Evolutionary conservation across 2,113 vertebrate genomes (phyloP).

Genomic region (Anguilla rostrata): DNA sequence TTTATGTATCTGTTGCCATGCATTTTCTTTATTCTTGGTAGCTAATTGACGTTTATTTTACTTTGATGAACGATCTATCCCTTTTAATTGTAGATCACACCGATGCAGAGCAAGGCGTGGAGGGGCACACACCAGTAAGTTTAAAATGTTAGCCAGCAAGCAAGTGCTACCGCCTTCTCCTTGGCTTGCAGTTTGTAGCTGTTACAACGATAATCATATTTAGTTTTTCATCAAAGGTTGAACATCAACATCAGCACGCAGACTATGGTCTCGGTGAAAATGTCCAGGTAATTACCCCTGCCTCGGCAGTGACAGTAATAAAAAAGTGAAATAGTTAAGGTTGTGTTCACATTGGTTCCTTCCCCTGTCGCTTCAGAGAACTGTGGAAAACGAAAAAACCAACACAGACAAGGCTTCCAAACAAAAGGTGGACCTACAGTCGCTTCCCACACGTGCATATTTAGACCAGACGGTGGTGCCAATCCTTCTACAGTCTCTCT

Average conservation of each 20-base stretch:
- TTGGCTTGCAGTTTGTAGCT: slow-evolving; percentile 52
- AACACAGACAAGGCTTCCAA: slow-evolving; percentile 87
- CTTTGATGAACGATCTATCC: background rate
- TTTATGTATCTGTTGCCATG: background rate
- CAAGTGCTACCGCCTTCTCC: slow-evolving; percentile 20
- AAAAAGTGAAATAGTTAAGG: background rate
- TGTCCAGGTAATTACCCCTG: slow-evolving; percentile 80
- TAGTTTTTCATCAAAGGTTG: slow-evolving; percentile 69
- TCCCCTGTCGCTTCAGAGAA: slow-evolving; percentile 68
- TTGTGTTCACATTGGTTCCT: background rate
- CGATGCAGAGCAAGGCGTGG: slow-evolving; percentile 27
- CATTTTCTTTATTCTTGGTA: background rate
- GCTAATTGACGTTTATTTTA: background rate
- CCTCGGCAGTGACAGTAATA: slow-evolving; percentile 23
- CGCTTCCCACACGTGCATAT: slow-evolving; percentile 92
- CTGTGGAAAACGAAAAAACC: slow-evolving; percentile 91
- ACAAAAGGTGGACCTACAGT: slow-evolving; percentile 96
- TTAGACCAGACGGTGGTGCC: slow-evolving; percentile 98
- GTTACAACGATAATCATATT: background rate
- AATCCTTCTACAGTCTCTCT: slow-evolving; percentile 92
- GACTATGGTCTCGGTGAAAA: slow-evolving; percentile 93
- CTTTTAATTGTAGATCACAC: slow-evolving; percentile 22
- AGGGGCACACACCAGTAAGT: slow-evolving; percentile 30
- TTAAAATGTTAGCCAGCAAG: background rate
- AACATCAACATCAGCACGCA: slow-evolving; percentile 84